A percentile compares a stretch with the other conserved stretches of the same genome.
Conservation (phyloP, 1,140 invertebrate species). For the Harpegnathos saltator region DNA sequence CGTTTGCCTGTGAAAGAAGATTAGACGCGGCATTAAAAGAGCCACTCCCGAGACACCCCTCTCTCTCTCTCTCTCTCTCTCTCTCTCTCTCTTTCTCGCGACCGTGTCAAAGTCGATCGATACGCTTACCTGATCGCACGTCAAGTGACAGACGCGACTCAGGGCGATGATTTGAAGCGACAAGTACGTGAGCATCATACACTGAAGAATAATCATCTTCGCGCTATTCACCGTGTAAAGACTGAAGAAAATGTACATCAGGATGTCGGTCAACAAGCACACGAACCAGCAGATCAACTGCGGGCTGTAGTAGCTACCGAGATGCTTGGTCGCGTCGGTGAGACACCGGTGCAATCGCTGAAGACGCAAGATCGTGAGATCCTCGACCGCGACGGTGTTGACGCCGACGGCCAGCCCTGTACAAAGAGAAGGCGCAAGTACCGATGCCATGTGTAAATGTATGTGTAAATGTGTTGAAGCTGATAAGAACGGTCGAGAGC, state of each 20-base stretch:
- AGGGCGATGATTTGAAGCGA: slow-evolving; percentile 24
- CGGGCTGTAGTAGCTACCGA: slow-evolving; percentile 8
- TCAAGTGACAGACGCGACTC: slow-evolving; percentile 28
- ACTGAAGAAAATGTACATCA: not conserved
- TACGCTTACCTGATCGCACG: slow-evolving; percentile 31
- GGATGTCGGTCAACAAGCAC: not conserved
- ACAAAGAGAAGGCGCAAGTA: not conserved
- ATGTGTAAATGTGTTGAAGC: no score
- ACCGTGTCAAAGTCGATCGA: no score
- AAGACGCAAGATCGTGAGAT: slow-evolving; percentile 5
- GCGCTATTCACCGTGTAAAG: not conserved
- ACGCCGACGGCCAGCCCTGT: not conserved
- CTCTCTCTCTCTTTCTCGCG: no score
- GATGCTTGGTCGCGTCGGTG: slow-evolving; percentile 16
- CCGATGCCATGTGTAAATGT: no score
- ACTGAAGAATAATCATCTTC: not conserved
- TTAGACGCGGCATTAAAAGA: not conserved
- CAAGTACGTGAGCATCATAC: not conserved
- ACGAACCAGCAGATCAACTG: slow-evolving; percentile 27
- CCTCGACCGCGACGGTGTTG: not conserved
- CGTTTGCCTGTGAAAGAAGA: slow-evolving; percentile 26
- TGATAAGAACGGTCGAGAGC: no score
- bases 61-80: no score
- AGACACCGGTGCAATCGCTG: slow-evolving; percentile 5
- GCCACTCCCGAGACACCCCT: no score